A percentile compares a stretch with the other conserved stretches of the same genome.
phyloP scores from a whole-genome alignment of 2,888 invertebrate species.

The Epistrophe grossulariae region DNA sequence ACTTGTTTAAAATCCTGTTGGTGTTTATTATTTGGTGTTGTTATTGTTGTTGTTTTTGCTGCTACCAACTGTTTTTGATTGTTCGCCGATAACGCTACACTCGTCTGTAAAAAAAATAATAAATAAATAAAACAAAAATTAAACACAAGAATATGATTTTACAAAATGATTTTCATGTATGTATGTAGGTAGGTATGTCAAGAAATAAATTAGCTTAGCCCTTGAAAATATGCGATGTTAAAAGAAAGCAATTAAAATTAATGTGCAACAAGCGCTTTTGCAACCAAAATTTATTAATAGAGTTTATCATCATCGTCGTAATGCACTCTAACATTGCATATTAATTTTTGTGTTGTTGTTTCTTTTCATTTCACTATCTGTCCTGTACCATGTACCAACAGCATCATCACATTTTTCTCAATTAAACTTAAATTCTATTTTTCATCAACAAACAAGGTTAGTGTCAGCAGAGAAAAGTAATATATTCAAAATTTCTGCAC shows the following conservation, averaged over 20 bases:
- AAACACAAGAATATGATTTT: neutral
- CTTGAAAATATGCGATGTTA: slow-evolving; percentile 48
- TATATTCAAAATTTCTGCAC: slow-evolving; percentile 14
- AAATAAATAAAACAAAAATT: slow-evolving; percentile 40
- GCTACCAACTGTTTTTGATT: slow-evolving; percentile 76
- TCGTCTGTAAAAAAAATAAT: slow-evolving; percentile 77
- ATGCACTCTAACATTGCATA: slow-evolving; percentile 38
- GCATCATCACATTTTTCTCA: slow-evolving; percentile 59
- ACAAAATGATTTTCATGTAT: slow-evolving; percentile 45
- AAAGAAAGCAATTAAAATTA: slow-evolving; percentile 77
- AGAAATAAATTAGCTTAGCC: slow-evolving; percentile 19
- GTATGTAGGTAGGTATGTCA: neutral
- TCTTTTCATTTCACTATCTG: slow-evolving; percentile 28
- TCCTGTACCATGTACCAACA: neutral
- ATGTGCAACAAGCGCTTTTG: slow-evolving; percentile 77
- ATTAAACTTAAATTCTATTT: slow-evolving; percentile 65
- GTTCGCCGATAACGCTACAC: slow-evolving; percentile 72
- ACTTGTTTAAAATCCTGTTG: slow-evolving; percentile 67
- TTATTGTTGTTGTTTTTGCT: slow-evolving; percentile 76
- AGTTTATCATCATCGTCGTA: slow-evolving; percentile 23
- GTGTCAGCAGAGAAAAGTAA: slow-evolving; percentile 77
- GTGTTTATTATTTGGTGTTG: slow-evolving; percentile 69
- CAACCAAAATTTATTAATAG: slow-evolving; percentile 53
- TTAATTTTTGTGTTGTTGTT: slow-evolving; percentile 20
- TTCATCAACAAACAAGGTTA: slow-evolving; percentile 80